These are phyloP conservation scores for Pachycephala philippinensis DNA, from an alignment of 2,113 vertebrate genomes.

Conservation along the genomic window DNA sequence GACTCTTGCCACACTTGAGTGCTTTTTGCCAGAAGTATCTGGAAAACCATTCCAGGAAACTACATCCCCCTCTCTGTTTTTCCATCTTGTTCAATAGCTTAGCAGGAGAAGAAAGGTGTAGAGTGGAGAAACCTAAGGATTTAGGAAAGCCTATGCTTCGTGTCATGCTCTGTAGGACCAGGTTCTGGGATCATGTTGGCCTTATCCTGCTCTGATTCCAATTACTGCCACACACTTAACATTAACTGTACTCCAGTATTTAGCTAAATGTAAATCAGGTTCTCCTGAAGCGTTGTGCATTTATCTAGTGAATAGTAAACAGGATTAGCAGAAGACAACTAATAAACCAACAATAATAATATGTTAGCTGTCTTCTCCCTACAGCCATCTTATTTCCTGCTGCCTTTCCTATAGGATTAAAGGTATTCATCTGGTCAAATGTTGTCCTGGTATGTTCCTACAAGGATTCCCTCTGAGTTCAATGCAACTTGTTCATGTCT, in stretches of 20 bases:
- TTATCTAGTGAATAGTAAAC: background rate
- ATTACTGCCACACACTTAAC: background rate
- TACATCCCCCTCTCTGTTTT: background rate
- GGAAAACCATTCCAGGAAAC: background rate
- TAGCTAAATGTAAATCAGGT: background rate
- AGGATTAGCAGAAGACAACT: conserved; percentile 8
- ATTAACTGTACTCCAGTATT: background rate
- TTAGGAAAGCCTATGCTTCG: background rate
- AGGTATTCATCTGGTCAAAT: background rate
- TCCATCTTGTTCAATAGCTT: background rate
- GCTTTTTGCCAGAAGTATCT: background rate
- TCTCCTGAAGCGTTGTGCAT: background rate
- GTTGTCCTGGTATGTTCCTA: background rate
- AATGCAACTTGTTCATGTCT: background rate
- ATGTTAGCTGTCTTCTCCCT: background rate
- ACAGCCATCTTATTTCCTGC: conserved; percentile 19
- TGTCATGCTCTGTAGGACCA: background rate
- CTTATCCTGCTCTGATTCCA: background rate
- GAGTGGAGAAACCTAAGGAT: background rate
- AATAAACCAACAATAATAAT: conserved; percentile 29
- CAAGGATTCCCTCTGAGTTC: background rate
- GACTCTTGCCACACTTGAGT: background rate
- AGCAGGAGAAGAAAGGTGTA: background rate
- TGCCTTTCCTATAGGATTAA: background rate
- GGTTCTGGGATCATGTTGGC: background rate